A percentile compares a stretch with the other conserved stretches of the same genome.
phyloP scores from a whole-genome alignment of 2,113 vertebrate genomes.

The Megaceryle torquata region DNA sequence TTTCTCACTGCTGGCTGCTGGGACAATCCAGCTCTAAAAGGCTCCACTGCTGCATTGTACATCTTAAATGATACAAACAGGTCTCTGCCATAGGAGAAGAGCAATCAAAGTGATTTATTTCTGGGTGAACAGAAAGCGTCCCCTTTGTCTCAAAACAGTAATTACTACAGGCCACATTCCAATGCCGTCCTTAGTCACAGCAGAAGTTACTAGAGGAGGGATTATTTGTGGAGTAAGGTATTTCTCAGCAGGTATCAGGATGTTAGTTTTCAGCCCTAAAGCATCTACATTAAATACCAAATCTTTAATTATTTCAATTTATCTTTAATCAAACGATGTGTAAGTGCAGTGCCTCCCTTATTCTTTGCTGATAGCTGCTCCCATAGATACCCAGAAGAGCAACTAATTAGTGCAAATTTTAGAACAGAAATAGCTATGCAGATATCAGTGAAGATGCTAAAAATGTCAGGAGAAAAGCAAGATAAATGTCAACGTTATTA shows the following conservation, averaged over 20 bases:
- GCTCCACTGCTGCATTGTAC: neutral
- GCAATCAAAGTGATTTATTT: conserved; percentile 46
- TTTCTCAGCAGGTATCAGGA: conserved; percentile 21
- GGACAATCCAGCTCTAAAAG: neutral
- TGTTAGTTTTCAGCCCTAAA: neutral
- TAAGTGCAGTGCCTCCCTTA: neutral
- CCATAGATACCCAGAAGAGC: conserved; percentile 1
- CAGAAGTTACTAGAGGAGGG: neutral
- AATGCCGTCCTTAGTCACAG: neutral
- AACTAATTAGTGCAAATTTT: conserved; percentile 38
- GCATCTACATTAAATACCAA: neutral
- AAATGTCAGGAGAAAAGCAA: conserved; percentile 12
- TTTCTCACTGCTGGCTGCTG: neutral
- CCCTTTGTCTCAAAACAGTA: conserved; percentile 6
- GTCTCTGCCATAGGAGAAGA: neutral
- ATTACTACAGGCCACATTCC: neutral
- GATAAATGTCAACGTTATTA: conserved; percentile 20
- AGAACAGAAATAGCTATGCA: conserved; percentile 13
- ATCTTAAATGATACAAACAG: neutral
- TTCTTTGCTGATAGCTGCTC: conserved; percentile 25
- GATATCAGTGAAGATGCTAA: conserved; percentile 12
- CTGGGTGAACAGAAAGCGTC: neutral
- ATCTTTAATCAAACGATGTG: conserved; percentile 22
- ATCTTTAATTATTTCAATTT: conserved; percentile 46
- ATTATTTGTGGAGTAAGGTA: neutral